These are phyloP conservation scores for Brachystomella parvula DNA, from an alignment of 1,140 invertebrate genomes.

Conservation along the genomic window DNA sequence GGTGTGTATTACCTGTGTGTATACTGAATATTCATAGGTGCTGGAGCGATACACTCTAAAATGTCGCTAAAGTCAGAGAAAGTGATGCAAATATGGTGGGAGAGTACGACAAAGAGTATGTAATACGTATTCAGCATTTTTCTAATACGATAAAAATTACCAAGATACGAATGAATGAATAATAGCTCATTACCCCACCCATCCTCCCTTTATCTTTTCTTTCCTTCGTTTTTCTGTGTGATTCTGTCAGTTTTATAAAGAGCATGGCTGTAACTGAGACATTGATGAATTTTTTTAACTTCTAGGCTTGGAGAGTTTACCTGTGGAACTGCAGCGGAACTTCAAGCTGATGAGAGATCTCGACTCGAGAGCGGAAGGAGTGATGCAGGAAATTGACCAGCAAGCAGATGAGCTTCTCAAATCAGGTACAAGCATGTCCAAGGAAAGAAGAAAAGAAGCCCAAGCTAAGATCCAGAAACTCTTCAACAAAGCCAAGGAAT, in stretches of 20 bases:
- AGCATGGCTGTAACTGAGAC: neutral
- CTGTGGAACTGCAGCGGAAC: constrained; percentile 87
- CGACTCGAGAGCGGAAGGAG: constrained; percentile 76
- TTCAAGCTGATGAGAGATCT: constrained; percentile 92
- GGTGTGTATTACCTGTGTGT: no score
- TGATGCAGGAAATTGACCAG: constrained; percentile 84
- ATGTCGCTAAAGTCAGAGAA: constrained; percentile 1
- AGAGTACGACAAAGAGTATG: neutral
- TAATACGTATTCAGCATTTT: no score
- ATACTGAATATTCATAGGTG: no score
- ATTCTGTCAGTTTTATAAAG: neutral
- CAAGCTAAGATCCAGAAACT: constrained; percentile 73
- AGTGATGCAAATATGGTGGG: constrained; percentile 11
- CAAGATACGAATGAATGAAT: neutral
- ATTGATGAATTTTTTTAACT: constrained; percentile 26
- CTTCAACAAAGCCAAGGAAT: constrained; percentile 85
- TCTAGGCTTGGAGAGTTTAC: constrained; percentile 81
- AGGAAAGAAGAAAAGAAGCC: constrained; percentile 74
- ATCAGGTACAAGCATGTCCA: constrained; percentile 52
- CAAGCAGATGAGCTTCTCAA: constrained; percentile 74
- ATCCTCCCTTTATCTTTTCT: neutral
- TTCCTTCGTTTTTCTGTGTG: neutral
- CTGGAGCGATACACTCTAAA: no score
- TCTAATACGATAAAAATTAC: no score
- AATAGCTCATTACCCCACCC: neutral